Evolutionary conservation across 2,113 vertebrate species (phyloP), one percentile per base, ranked within the genome.

Genomic region (Syngnathus floridae): DNA sequence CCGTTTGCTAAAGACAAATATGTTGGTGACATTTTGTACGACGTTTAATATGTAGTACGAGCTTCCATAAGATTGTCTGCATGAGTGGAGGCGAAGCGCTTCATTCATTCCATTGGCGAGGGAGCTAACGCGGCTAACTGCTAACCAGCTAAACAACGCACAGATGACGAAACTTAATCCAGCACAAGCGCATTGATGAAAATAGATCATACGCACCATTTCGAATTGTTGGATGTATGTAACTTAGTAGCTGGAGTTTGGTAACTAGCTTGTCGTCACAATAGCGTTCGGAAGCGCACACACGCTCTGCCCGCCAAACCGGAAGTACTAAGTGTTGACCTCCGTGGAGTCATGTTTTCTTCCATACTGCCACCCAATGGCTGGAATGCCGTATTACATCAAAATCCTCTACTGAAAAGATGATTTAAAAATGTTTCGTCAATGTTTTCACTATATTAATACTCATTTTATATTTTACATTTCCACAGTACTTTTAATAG

Each of bases 251-350:
- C 14, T 8, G 5, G 49, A 16, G 16, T 17, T 60, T 43, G 1
- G 0, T 21, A 5, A 45, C n/a, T n/a, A 11, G 48, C 0, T 69
- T 62, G 75, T 81, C 80, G 82, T 81, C 69, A 74, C 65, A 74
- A 65, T 26, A 79, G 80, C 84, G 84, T 87, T 73, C 2, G 63
- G 46, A 43, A 59, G 75, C 41, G 69, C 71, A 5, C 21, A 70
- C 87, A 88, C 87, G 85, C 81, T 80, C 89, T 87, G 37, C 82
- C 40, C 86, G 85, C 85, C 82, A 48, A 66, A n/a, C 82, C 69
- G 88, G 85, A 90, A 89, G 77, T 82, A 19, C 4, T 16, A 60
- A 2, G 1, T 9, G 4, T 51, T 51, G 48, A 51, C 68, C 7
- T 56, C 67, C 51, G 22, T 1, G 0, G 2, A 49, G 4, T 10